Evolutionary conservation across 2,113 vertebrate species (phyloP), one percentile per base, ranked within the genome.

Genomic region (Ursus arctos): DNA sequence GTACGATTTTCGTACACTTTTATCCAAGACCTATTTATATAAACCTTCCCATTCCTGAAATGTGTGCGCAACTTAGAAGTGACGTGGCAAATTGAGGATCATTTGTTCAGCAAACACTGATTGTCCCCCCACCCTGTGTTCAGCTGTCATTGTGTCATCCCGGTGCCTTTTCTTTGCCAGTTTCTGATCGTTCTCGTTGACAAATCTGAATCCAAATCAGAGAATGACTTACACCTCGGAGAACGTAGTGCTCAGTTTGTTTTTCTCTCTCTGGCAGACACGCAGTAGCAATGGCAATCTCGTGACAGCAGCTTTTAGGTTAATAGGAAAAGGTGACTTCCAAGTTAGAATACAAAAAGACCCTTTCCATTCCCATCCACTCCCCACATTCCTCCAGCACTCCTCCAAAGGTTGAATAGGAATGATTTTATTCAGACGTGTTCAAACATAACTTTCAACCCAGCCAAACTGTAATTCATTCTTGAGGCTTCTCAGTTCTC

Each of bases 21-120:
- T 76, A 95, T 92, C 76, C n/a, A 63, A 88, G 89, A 95, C 36
- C 22, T 84, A 93, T 92, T 96, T 96, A 80, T 80, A 87, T 92
- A 97, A 92, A 87, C 49, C 80, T 95, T 84, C 94, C 63, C 40
- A 96, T 85, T 88, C 81, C 88, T 55, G 71, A 94, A 91, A 91
- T 22, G 19, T 65, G 21, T 36, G 57, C 53, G 77, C 61, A 57
- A 51, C 88, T 97, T 92, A 91, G 51, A 87, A 88, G 90, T 10
- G 18, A 43, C 3, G 33, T 91, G 51, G 47, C 74, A 59, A 49
- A 36, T 31, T 18, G 24, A 88, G 69, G 67, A 72, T 88, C 55
- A 51, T 51, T 91, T 26, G 9, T 84, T 95, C 33, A 13, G 12
- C 76, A 82, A 94, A 19, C 36, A 49, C 65, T 82, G 24, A 61